A percentile compares a stretch with the other conserved stretches of the same genome.
phyloP scores from a whole-genome alignment of 2,888 invertebrate species.

The Stenurella melanura region DNA sequence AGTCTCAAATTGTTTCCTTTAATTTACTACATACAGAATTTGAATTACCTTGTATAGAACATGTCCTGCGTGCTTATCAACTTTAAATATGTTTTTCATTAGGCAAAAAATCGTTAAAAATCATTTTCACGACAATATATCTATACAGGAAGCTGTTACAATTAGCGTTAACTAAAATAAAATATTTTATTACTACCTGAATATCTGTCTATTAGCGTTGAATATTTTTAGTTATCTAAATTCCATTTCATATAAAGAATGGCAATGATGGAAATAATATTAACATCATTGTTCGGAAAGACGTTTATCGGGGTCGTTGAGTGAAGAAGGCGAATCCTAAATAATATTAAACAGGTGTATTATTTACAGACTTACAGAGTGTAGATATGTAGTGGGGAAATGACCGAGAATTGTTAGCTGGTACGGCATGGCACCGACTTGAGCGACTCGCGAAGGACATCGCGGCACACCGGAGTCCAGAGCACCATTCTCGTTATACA shows the following conservation, averaged over 20 bases:
- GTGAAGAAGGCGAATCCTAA: conserved; percentile 20
- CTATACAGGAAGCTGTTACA: background rate
- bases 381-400: conserved; percentile 55
- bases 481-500: conserved; percentile 22
- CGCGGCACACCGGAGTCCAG: conserved; percentile 39
- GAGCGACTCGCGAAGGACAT: conserved; percentile 51
- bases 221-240: background rate
- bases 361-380: conserved; percentile 43
- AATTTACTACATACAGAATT: background rate
- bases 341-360: conserved; percentile 38
- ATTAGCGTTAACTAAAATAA: background rate
- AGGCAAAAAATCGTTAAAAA: background rate
- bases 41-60: background rate
- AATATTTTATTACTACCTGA: background rate
- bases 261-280: background rate
- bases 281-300: background rate
- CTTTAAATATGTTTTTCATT: background rate
- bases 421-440: conserved; percentile 67
- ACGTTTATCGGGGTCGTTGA: background rate
- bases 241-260: background rate
- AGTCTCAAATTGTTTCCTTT: background rate
- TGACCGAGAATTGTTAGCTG: conserved; percentile 62
- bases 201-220: background rate
- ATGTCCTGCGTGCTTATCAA: background rate
- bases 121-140: background rate